Conservation (phyloP, 2,113 vertebrate genomes). For the Sus scrofa region T2T-Sscrofa CM000818.6:115212501-115213000, state of each 20-base stretch:
- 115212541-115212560: neutral
- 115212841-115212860: neutral
- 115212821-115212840: neutral
- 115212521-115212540: neutral
- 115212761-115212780: neutral
- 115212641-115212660: neutral
- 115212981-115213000: neutral
- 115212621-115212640: neutral
- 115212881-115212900: neutral
- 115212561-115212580: neutral
- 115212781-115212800: neutral
- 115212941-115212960: neutral
- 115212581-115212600: neutral
- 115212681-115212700: neutral
- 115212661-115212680: neutral
- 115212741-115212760: neutral
- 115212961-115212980: neutral
- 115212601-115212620: neutral
- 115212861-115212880: neutral
- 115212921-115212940: neutral
- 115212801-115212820: neutral
- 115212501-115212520: neutral
- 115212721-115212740: neutral
- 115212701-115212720: neutral
- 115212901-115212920: neutral